Base-by-base conservation (phyloP, 2,888 invertebrate species). In the Ichneumoninae sp. region DNA sequence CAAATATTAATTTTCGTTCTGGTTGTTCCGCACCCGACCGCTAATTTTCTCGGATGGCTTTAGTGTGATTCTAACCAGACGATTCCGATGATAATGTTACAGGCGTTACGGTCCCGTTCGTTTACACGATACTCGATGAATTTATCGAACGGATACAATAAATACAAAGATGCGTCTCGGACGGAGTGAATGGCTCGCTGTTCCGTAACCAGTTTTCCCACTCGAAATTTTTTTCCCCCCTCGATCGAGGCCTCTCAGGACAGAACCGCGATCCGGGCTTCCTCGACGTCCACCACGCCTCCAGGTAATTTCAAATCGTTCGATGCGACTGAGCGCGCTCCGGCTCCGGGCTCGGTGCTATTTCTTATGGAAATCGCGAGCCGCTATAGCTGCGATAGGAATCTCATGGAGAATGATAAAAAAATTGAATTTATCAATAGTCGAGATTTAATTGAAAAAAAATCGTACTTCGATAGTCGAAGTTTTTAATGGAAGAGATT, bases 121-220 rank as follows among this genome's bases (percentile, higher is more conserved):
- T 44, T 74, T 63, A 33, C 7, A 74, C 63, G 63, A 33, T 10
- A 57, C 4, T 22, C 63, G 19, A n/a, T 63, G 3, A 63, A 63
- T 36, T 36, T n/a, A 30, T 63, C 30, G 63, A 63, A 33, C 63
- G 63, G 63, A 33, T 47, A 74, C 26, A 65, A 74, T 50, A 63
- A 50, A 47, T 74, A 33, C 50, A 52, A 65, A 66, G 82, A 85
- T 70, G 78, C 75, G n/a, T 81, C 73, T 66, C 52, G 57, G 50
- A 70, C 63, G 71, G n/a, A 57, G 85, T 82, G 85, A 85, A 82
- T 81, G 82, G 83, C 50, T 79, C 47, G 78, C 19, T 73, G 65
- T 52, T 7, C 44, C 54, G 71, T 79, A 85, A 82, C 85, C 85
- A 85, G 85, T 85, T 85, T 85, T 85, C 85, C 82, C 85, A 85